These are phyloP conservation scores for Melipona beecheii DNA, from an alignment of 2,888 invertebrate genomes.

Conservation along the genomic window DNA sequence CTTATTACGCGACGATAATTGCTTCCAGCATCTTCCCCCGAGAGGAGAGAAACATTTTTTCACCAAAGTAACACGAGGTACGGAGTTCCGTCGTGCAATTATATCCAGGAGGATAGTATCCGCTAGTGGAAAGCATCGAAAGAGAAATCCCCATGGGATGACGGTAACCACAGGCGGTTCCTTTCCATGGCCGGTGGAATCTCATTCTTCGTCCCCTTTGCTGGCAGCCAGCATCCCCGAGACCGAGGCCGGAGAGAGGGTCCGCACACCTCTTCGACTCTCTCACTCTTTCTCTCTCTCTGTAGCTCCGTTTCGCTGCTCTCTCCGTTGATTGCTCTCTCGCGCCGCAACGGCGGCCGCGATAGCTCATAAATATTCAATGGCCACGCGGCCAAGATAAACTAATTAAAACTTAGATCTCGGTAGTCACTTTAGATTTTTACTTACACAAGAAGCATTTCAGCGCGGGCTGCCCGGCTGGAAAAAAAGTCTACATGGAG, in stretches of 20 bases:
- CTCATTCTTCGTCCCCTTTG: slow-evolving; percentile 70
- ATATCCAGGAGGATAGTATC: slow-evolving; percentile 49
- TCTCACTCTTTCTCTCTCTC: slow-evolving; percentile 24
- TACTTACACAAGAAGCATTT: slow-evolving; percentile 84
- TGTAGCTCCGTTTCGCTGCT: slow-evolving; percentile 38
- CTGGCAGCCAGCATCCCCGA: slow-evolving; percentile 62
- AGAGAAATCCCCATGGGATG: slow-evolving; percentile 66
- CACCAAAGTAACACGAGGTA: background rate
- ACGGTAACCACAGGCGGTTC: slow-evolving; percentile 69
- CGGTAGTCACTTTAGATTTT: slow-evolving; percentile 84
- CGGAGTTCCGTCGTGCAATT: slow-evolving; percentile 47
- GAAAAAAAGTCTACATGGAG: slow-evolving; percentile 82
- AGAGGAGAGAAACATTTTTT: background rate
- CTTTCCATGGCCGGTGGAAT: slow-evolving; percentile 69
- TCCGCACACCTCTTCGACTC: slow-evolving; percentile 26
- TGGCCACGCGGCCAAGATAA: slow-evolving; percentile 84
- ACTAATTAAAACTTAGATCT: slow-evolving; percentile 85
- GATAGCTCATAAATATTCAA: slow-evolving; percentile 84
- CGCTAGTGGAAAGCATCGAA: slow-evolving; percentile 51
- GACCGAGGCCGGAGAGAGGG: slow-evolving; percentile 31
- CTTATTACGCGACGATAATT: slow-evolving; percentile 11
- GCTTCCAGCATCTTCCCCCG: background rate
- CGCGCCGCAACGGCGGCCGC: slow-evolving; percentile 67
- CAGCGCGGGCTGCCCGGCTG: slow-evolving; percentile 77
- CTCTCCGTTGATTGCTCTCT: slow-evolving; percentile 55